These are phyloP conservation scores for Dallia pectoralis DNA, from an alignment of 2,797 vertebrate species.

Conservation along the genomic window DNA sequence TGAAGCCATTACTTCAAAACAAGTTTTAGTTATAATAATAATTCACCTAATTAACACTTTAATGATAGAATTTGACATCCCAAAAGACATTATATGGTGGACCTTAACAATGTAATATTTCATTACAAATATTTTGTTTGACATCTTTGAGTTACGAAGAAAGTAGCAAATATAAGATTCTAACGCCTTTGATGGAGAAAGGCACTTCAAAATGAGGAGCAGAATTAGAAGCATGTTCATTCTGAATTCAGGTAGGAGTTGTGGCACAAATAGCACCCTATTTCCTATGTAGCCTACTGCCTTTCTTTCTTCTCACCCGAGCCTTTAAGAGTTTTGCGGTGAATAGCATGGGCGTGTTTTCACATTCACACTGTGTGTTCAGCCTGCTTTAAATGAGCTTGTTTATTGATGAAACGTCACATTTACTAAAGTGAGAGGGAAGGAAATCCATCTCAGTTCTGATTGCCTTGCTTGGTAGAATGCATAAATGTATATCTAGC, in stretches of 20 bases:
- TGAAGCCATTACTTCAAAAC: too few species aligned
- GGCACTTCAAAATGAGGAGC: background rate
- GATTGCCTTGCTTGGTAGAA: background rate
- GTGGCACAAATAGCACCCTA: background rate
- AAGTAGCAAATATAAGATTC: too few species aligned
- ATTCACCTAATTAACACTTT: too few species aligned
- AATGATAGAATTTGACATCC: too few species aligned
- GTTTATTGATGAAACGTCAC: conserved; percentile 6
- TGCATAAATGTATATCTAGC: background rate
- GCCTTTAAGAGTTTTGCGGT: background rate
- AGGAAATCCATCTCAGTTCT: conserved; percentile 1
- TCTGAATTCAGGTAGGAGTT: background rate
- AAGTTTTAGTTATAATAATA: too few species aligned
- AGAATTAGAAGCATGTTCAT: background rate
- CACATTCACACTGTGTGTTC: background rate
- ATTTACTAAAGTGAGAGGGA: conserved; percentile 4
- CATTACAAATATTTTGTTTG: too few species aligned
- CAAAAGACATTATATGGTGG: too few species aligned
- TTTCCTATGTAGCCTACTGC: background rate
- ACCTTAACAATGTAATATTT: too few species aligned
- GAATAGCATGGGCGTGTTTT: background rate
- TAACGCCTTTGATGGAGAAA: background rate
- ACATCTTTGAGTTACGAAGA: too few species aligned
- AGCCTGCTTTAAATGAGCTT: background rate
- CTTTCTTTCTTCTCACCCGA: background rate